These are phyloP conservation scores for Hephaestus fuliginosus DNA, from an alignment of 2,797 vertebrate species.

Conservation along the genomic window DNA sequence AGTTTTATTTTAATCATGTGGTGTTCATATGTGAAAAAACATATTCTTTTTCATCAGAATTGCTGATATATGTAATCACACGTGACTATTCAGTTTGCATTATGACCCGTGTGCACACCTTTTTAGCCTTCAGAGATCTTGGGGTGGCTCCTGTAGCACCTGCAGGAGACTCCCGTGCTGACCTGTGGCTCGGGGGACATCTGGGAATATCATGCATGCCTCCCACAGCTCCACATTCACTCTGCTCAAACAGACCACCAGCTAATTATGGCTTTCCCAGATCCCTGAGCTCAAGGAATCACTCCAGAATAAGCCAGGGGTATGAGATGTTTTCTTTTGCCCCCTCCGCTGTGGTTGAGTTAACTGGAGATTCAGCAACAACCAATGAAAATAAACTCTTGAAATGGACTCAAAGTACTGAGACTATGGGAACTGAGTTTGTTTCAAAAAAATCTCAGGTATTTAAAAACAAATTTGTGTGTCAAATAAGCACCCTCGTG, in stretches of 20 bases:
- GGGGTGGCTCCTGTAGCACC: conserved; percentile 83
- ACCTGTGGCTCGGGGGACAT: conserved; percentile 93
- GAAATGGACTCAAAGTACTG: conserved; percentile 33
- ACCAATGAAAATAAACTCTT: conserved; percentile 70
- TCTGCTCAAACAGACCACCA: conserved; percentile 91
- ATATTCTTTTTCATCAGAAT: background rate
- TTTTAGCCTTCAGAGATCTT: conserved; percentile 49
- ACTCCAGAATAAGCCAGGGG: conserved; percentile 64
- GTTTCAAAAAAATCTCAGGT: conserved; percentile 32
- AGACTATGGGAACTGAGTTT: conserved; percentile 54
- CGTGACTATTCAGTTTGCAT: conserved; percentile 29
- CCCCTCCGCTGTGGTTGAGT: conserved; percentile 64
- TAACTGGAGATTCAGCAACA: conserved; percentile 67
- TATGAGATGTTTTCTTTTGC: conserved; percentile 78
- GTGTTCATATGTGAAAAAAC: background rate
- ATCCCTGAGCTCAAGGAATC: conserved; percentile 80
- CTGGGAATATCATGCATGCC: conserved; percentile 96
- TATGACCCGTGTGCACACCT: conserved; percentile 17
- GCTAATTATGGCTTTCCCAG: conserved; percentile 87
- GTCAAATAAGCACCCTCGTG: conserved; percentile 1
- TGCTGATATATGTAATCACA: conserved; percentile 11
- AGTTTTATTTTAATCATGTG: background rate
- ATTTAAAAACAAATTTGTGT: conserved; percentile 28
- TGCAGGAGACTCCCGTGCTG: conserved; percentile 87
- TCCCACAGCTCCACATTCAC: conserved; percentile 92